Evolutionary conservation across 1,140 invertebrate genomes (phyloP).

Genomic region (Saxidomus purpurata): DNA sequence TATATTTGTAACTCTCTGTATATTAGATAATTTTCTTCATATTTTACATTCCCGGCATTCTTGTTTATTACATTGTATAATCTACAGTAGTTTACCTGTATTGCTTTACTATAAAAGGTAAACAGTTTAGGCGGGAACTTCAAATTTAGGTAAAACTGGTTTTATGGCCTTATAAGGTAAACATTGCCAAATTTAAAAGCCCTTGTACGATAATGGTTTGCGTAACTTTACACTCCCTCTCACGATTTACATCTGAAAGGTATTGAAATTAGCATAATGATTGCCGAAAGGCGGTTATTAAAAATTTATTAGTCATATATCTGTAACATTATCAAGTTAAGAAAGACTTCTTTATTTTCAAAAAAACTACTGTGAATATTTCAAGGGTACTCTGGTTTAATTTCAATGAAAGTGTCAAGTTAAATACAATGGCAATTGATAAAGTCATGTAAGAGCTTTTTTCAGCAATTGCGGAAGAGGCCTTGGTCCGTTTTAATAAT

Average conservation of each 20-base stretch:
- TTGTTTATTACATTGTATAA: neutral
- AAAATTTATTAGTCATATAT: conserved; percentile 1
- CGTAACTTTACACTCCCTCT: neutral
- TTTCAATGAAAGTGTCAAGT: too few species aligned
- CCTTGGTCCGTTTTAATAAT: too few species aligned
- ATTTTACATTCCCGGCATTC: neutral
- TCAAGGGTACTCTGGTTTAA: too few species aligned
- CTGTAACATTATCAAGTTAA: too few species aligned
- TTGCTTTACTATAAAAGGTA: neutral
- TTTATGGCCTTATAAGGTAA: conserved; percentile 26
- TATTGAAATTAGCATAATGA: neutral
- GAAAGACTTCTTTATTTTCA: too few species aligned
- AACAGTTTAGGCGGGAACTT: neutral
- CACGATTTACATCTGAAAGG: neutral
- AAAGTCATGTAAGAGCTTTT: too few species aligned
- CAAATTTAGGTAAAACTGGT: neutral
- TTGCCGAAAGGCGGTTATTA: neutral
- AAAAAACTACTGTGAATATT: too few species aligned
- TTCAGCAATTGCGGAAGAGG: too few species aligned
- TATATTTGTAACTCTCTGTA: neutral
- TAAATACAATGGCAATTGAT: too few species aligned
- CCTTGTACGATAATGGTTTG: neutral
- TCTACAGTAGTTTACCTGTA: neutral
- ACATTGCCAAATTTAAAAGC: neutral
- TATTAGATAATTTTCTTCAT: neutral